phyloP scores from a whole-genome alignment of 2,797 vertebrate genomes.

The Eulemur rubriventer region DNA sequence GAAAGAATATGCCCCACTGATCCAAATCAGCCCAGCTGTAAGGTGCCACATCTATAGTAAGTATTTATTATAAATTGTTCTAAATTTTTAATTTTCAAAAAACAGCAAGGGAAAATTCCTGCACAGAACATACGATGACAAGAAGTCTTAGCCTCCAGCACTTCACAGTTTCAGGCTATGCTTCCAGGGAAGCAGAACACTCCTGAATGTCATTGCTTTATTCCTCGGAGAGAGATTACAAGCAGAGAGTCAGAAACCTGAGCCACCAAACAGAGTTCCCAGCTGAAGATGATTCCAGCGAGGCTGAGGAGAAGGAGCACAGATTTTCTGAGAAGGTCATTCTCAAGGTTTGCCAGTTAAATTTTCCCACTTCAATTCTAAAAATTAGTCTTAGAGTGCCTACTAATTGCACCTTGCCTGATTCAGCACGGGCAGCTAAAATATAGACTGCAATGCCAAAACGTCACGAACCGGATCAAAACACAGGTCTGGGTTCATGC shows the following conservation, averaged over 20 bases:
- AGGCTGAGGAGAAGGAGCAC: background rate
- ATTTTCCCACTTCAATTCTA: background rate
- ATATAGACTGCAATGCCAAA: background rate
- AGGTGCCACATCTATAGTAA: background rate
- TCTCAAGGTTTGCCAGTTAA: slow-evolving; percentile 2
- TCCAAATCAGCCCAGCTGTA: background rate
- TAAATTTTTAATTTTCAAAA: slow-evolving; percentile 21
- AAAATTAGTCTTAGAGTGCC: background rate
- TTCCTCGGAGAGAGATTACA: background rate
- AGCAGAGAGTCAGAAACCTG: background rate
- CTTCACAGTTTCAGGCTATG: background rate
- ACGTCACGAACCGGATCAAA: background rate
- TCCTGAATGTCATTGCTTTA: background rate
- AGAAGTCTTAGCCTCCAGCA: background rate
- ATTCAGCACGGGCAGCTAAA: background rate
- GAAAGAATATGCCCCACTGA: background rate
- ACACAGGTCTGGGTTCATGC: background rate
- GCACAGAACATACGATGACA: background rate
- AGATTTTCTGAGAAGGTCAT: background rate
- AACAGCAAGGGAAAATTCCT: background rate
- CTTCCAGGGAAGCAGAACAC: background rate
- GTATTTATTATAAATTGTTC: background rate
- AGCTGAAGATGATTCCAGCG: background rate
- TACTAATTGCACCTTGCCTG: background rate
- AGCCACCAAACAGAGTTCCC: background rate